A percentile compares a stretch with the other conserved stretches of the same genome.
Conservation (phyloP, 2,888 invertebrate species). For the Rhamphomyia laevipes region DNA sequence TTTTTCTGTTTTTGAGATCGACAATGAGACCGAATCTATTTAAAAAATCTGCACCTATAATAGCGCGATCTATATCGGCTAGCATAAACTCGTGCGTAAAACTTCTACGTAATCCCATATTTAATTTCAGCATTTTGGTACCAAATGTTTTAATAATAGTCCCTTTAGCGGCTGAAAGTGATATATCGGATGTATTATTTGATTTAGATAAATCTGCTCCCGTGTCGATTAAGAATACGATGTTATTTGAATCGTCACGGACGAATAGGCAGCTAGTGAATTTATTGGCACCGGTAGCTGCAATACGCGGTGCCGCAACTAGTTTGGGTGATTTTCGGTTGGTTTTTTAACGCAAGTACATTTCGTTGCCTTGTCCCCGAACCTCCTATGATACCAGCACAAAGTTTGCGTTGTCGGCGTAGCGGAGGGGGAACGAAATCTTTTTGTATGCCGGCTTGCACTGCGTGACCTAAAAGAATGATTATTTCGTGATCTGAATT, state of each 20-base stretch:
- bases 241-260: no score
- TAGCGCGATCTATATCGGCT: not conserved
- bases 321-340: not conserved
- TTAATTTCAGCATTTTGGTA: not conserved
- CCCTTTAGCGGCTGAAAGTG: slow-evolving; percentile 3
- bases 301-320: not conserved
- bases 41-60: not conserved
- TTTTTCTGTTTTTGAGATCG: not conserved
- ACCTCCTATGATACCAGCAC: not conserved
- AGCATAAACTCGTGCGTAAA: slow-evolving; percentile 3
- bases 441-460: not conserved
- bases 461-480: not conserved
- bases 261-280: not conserved
- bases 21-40: not conserved
- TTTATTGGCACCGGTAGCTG: not conserved
- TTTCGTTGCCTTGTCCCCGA: not conserved
- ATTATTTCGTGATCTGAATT: not conserved
- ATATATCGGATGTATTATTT: not conserved
- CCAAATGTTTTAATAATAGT: slow-evolving; percentile 5
- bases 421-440: not conserved
- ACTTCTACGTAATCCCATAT: slow-evolving; percentile 1
- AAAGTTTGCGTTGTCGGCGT: not conserved
- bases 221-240: no score
- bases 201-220: not conserved
- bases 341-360: not conserved